These are phyloP conservation scores for Eledone cirrhosa DNA, from an alignment of 2,888 invertebrate genomes.

Conservation along the genomic window DNA sequence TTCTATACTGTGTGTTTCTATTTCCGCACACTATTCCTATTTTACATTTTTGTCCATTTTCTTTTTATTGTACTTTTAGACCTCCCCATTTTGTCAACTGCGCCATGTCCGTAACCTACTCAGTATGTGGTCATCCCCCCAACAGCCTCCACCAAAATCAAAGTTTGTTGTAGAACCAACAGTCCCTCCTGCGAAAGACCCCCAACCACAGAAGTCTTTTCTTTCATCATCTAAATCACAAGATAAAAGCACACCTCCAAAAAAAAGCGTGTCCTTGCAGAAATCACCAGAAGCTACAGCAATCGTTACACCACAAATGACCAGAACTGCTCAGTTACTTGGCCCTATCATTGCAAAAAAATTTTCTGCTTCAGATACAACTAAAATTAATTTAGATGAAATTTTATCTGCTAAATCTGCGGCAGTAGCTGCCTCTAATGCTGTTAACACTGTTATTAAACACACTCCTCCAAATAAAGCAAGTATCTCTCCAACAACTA, in stretches of 20 bases:
- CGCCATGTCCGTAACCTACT: conserved; percentile 40
- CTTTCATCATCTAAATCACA: neutral
- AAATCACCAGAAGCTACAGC: neutral
- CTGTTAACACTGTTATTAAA: too few species aligned
- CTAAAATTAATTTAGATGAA: too few species aligned
- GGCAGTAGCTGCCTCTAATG: too few species aligned
- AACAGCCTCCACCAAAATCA: conserved; percentile 24
- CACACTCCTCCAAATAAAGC: neutral
- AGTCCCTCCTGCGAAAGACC: neutral
- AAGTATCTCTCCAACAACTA: neutral
- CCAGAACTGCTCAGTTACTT: conserved; percentile 5
- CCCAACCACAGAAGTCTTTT: neutral
- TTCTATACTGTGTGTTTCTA: too few species aligned
- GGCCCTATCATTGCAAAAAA: neutral
- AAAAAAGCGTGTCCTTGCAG: too few species aligned
- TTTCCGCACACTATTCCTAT: too few species aligned
- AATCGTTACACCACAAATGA: neutral
- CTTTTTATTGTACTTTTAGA: conserved; percentile 36
- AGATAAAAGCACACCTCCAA: neutral
- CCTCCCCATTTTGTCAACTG: conserved; percentile 40
- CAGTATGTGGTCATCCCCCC: conserved; percentile 42
- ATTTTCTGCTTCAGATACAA: too few species aligned
- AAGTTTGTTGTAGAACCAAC: neutral
- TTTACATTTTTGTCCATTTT: neutral
- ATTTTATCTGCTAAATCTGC: too few species aligned